Conservation (phyloP, 2,888 invertebrate species). For the Tetanocera ferruginea region DNA sequence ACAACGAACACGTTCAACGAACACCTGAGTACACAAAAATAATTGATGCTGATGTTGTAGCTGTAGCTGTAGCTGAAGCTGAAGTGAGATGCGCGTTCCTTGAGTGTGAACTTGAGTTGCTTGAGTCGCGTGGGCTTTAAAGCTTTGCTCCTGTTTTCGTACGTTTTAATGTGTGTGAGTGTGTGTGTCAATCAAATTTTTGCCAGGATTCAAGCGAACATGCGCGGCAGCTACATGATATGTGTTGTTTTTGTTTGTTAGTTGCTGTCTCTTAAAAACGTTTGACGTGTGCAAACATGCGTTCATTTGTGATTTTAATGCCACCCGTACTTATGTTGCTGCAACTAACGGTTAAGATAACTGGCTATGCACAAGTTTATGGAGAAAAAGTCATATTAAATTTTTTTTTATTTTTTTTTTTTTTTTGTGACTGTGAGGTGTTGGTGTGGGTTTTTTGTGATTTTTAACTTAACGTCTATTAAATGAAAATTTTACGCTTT, state of each 20-base stretch:
- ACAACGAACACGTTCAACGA: background rate
- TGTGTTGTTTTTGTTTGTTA: background rate
- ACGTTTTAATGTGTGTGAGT: background rate
- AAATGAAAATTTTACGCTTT: background rate
- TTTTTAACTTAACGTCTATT: background rate
- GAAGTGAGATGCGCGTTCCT: background rate
- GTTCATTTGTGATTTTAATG: conserved; percentile 58
- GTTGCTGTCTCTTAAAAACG: conserved; percentile 12
- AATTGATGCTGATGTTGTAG: conserved; percentile 22
- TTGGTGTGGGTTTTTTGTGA: background rate
- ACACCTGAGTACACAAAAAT: conserved; percentile 31
- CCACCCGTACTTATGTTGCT: conserved; percentile 22
- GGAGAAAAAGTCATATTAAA: background rate
- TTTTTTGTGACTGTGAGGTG: background rate
- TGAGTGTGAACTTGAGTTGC: background rate
- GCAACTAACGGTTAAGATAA: background rate
- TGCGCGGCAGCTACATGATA: background rate
- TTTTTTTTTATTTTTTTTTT: background rate
- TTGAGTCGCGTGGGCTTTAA: conserved; percentile 4
- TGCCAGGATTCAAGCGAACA: conserved; percentile 22
- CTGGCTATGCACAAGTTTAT: background rate
- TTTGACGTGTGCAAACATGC: conserved; percentile 55
- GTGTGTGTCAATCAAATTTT: conserved; percentile 30
- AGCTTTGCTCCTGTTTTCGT: conserved; percentile 1
- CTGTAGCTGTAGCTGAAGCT: background rate